A percentile compares a stretch with the other conserved stretches of the same genome.
These are phyloP conservation scores for Meandrina meandrites DNA, from an alignment of 92 coral and sea anemone species.

Conservation along the genomic window DNA sequence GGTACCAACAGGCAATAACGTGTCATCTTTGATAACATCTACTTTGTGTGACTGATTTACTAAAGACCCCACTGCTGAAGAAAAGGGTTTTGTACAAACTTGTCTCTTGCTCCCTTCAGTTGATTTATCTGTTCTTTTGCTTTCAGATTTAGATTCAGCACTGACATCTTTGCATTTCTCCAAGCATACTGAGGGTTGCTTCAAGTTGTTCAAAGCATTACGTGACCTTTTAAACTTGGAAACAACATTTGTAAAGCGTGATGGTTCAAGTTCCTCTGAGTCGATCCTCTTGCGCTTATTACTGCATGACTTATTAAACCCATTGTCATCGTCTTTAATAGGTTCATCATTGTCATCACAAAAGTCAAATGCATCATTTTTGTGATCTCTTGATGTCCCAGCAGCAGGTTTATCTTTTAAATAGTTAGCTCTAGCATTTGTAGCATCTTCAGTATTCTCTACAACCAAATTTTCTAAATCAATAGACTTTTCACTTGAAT, in stretches of 20 bases:
- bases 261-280: constrained; percentile 19
- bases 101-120: neutral
- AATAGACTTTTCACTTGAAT: neutral
- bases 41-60: neutral
- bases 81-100: neutral
- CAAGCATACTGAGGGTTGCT: neutral
- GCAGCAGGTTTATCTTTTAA: neutral
- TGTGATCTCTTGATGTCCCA: neutral
- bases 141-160: neutral
- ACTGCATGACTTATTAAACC: neutral
- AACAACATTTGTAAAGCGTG: neutral
- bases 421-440: neutral
- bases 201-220: constrained; percentile 26
- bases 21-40: neutral
- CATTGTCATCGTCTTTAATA: neutral
- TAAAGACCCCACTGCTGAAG: neutral
- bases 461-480: neutral
- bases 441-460: neutral
- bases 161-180: constrained; percentile 9
- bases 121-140: neutral
- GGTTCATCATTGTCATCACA: neutral
- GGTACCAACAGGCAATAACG: neutral
- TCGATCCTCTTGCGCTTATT: constrained; percentile 37
- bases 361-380: constrained; percentile 19
- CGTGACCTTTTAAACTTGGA: constrained; percentile 25